Base-by-base conservation (phyloP, 2,113 vertebrate genomes). In the Neodontobutis hainanensis region DNA sequence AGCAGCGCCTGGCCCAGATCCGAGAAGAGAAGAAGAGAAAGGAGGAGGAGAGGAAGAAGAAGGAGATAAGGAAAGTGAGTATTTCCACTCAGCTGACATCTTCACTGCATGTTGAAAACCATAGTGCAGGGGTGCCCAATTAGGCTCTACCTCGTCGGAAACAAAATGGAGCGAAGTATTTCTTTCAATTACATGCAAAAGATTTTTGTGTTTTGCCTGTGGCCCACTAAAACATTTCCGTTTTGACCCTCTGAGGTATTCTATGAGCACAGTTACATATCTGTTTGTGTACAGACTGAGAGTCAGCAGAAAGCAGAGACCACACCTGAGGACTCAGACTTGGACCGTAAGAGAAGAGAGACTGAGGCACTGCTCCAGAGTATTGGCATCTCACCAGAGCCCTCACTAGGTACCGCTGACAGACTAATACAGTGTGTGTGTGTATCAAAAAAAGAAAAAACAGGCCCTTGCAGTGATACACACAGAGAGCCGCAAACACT, bases 11-110 rank as follows among this genome's bases (percentile, higher is more conserved):
- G 65, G 97, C 97, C 80, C 96, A 99, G 85, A 99, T 98, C 87
- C 93, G 97, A 87, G 96, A 99, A 91, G 97, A 99, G 81, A 99
- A 98, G 87, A 99, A 98, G 83, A 91, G 96, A n/a, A 98, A 98
- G 86, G 97, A 99, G 80, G 97, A 99, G 75, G 97, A 99, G 87
- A 94, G 95, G 80, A 98, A 99, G 88, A 98, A 96, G 89, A 98
- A 97, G 92, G 97, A 99, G 93, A 95, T 96, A 89, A 94, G 85
- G 47, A 79, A 85, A 82, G 85, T 89, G 82, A 86, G 85, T 86
- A 74, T 34, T 49, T 11, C 44, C 71, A 43, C 47, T 61, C 69
- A 15, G n/a, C 45, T 8, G 14, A 42, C 74, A 62, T 65, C 62
- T 80, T 27, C 70, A 61, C 55, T 52, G 60, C 52, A 57, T 51